A percentile compares a stretch with the other conserved stretches of the same genome.
phyloP scores from a whole-genome alignment of 2,797 vertebrate genomes.

The Crocodylus rhombifer region DNA sequence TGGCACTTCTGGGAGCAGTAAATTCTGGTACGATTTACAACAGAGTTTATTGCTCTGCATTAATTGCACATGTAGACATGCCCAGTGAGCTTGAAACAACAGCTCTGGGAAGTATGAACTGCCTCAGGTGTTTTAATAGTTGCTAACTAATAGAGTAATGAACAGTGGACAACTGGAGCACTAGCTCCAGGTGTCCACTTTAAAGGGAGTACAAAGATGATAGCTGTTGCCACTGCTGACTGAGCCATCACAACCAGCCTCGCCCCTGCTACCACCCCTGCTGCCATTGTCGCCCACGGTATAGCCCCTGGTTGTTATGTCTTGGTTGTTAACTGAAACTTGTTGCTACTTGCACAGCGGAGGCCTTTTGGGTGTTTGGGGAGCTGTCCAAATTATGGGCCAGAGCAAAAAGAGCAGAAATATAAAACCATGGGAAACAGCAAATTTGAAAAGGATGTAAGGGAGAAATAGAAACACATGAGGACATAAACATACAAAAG shows the following conservation, averaged over 20 bases:
- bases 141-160: not conserved
- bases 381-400: conserved; percentile 8
- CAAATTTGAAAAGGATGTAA: conserved; percentile 15
- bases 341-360: not conserved
- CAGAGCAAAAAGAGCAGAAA: not conserved
- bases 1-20: no score
- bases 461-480: not conserved
- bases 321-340: not conserved
- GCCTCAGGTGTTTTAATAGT: conserved; percentile 25
- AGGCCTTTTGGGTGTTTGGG: not conserved
- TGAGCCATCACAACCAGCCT: no score
- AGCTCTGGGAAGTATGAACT: conserved; percentile 9
- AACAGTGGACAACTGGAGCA: no score
- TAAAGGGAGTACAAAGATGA: no score
- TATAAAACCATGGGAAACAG: not conserved
- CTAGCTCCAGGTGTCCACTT: no score
- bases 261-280: no score
- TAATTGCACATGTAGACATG: no score
- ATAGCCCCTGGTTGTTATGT: no score
- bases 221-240: no score
- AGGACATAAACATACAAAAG: not conserved
- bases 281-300: no score
- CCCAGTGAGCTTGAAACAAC: not conserved
- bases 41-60: no score
- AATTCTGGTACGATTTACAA: no score